Evolutionary conservation across 2,888 invertebrate species (phyloP), one percentile per base, ranked within the genome.

Genomic region (Ditula angustiorana): DNA sequence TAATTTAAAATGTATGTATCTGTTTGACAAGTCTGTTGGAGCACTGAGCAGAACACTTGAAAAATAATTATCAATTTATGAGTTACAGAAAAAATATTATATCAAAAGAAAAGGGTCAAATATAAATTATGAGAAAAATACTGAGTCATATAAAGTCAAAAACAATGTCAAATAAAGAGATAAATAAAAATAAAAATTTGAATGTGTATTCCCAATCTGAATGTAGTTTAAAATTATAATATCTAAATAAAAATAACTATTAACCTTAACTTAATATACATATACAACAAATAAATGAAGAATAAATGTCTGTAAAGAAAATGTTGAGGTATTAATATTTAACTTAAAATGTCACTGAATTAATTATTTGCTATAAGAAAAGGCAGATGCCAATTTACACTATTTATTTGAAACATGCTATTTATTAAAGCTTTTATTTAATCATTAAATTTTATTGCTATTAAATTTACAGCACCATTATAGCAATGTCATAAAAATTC

Each of bases 381-480:
- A 50, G 8, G 44, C 21, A 44, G 30, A 11, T 37, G 19, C 11
- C 10, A 23, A 58, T 16, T 1, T 19, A 16, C 8, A 52, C n/a
- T 30, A 33, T 16, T 59, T 13, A 49, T 30, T 11, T 11, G 37
- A 49, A 60, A 53, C 56, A 57, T n/a, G 65, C 35, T 41, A 52
- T 59, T 62, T 55, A 49, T 71, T 70, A 72, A 72, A 72, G 71
- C 72, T 66, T 50, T 61, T 19, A 69, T 19, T 35, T n/a, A n/a
- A n/a, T n/a, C n/a, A n/a, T 26, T 56, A 46, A 59, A 23, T 37
- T 47, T 66, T 66, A 72, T 67, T 68, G 69, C 69, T 72, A 41
- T 13, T 11, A 57, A 50, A 67, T 35, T 2, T 60, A 41, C 56
- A 67, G 67, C 67, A 67, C 67, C 67, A 55, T 56, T 56, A 11